Evolutionary conservation across 1,140 invertebrate species (phyloP).

Genomic region (Patella vulgata): DNA sequence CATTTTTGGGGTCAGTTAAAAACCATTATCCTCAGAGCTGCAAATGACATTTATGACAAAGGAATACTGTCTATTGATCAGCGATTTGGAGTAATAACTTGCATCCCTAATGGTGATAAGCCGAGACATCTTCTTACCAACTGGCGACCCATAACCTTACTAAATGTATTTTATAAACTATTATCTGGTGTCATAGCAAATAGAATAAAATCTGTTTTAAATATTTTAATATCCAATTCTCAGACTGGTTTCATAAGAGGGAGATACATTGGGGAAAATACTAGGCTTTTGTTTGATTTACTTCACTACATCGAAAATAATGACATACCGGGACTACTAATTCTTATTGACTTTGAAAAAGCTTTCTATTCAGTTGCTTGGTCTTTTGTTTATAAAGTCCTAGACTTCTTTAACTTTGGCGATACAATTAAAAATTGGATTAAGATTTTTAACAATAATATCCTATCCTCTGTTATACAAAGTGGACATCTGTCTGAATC

Average conservation of each 20-base stretch:
- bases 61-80: no score
- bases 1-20: no score
- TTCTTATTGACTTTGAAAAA: neutral
- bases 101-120: no score
- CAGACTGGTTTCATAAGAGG: neutral
- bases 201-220: no score
- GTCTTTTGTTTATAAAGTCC: slow-evolving; percentile 17
- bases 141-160: no score
- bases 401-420: slow-evolving; percentile 15
- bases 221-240: neutral
- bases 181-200: no score
- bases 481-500: slow-evolving; percentile 11
- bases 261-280: slow-evolving; percentile 3
- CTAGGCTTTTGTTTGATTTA: neutral
- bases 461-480: slow-evolving; percentile 13
- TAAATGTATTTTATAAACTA: no score
- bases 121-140: no score
- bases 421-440: slow-evolving; percentile 1
- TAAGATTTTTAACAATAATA: slow-evolving; percentile 14
- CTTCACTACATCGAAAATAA: neutral
- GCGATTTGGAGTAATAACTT: no score
- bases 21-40: no score
- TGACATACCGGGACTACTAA: neutral
- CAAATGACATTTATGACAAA: no score
- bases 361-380: neutral